Percentiles rank a stretch among this genome's conserved stretches.
These are phyloP conservation scores for Mormyrops attenuatus DNA, from an alignment of 2,797 vertebrate species.

Conservation along the genomic window DNA sequence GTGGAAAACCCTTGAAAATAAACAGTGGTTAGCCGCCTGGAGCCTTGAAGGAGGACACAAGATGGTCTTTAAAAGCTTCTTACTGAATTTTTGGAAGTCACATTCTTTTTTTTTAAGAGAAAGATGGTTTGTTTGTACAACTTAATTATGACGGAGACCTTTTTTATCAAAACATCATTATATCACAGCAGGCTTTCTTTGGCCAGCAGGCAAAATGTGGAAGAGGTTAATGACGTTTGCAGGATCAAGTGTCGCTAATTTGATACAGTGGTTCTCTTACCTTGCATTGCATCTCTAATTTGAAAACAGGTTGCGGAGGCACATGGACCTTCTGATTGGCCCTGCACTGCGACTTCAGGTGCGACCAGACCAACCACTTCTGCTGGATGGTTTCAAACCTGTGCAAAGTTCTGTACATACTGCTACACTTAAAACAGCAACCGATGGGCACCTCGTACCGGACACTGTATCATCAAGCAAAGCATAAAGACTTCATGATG, in stretches of 20 bases:
- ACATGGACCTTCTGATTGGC: background rate
- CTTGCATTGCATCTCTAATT: background rate
- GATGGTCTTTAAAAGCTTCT: background rate
- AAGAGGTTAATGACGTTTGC: slow-evolving; percentile 22
- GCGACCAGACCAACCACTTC: background rate
- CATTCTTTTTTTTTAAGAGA: slow-evolving; percentile 22
- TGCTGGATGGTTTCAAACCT: background rate
- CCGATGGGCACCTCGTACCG: background rate
- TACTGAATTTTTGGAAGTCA: background rate
- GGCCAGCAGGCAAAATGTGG: background rate
- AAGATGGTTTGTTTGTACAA: slow-evolving; percentile 50
- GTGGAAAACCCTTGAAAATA: background rate
- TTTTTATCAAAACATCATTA: slow-evolving; percentile 46
- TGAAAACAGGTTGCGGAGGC: background rate
- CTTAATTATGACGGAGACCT: slow-evolving; percentile 37
- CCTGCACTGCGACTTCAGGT: background rate
- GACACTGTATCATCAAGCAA: background rate
- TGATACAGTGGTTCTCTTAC: background rate
- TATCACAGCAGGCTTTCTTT: slow-evolving; percentile 32
- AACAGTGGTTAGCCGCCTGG: background rate
- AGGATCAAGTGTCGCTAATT: slow-evolving; percentile 36
- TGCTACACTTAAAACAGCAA: background rate
- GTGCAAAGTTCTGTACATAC: background rate
- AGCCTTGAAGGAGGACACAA: background rate
- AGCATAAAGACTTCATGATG: background rate